Evolutionary conservation across 2,113 vertebrate species (phyloP).

Genomic region (Cairina moschata): DNA sequence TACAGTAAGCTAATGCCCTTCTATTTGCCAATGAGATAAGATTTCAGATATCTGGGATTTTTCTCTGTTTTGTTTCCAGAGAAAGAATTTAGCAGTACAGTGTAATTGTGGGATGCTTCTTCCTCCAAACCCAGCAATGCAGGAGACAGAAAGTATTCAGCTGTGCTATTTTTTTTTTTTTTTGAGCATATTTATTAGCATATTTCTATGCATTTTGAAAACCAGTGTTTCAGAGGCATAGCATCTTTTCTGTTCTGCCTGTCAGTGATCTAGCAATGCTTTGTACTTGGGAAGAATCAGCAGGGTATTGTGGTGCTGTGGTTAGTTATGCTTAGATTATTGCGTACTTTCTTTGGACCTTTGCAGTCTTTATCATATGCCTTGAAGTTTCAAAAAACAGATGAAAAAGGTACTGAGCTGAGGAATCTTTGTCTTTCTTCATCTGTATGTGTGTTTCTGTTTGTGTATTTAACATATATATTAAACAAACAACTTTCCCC

Average conservation of each 20-base stretch:
- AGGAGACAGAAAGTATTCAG: background rate
- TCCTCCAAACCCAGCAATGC: background rate
- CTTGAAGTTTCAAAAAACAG: background rate
- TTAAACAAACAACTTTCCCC: background rate
- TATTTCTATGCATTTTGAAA: slow-evolving; percentile 3
- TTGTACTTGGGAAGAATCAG: slow-evolving; percentile 4
- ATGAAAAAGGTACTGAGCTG: background rate
- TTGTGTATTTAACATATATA: background rate
- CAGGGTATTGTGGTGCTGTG: background rate
- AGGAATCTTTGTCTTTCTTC: background rate
- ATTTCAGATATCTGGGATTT: background rate
- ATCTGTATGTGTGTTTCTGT: background rate
- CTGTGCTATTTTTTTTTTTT: background rate
- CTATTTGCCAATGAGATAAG: background rate
- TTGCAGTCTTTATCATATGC: background rate
- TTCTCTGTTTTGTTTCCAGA: background rate
- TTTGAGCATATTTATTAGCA: background rate
- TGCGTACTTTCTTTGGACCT: background rate
- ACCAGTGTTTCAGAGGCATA: background rate
- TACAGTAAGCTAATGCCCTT: background rate
- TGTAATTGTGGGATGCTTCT: background rate
- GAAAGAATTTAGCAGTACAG: background rate
- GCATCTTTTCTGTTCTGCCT: slow-evolving; percentile 32
- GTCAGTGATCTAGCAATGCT: slow-evolving; percentile 26
- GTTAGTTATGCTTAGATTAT: background rate